A percentile compares a stretch with the other conserved stretches of the same genome.
phyloP scores from a whole-genome alignment of 2,888 invertebrate species.

The Lochmaea capreae region DNA sequence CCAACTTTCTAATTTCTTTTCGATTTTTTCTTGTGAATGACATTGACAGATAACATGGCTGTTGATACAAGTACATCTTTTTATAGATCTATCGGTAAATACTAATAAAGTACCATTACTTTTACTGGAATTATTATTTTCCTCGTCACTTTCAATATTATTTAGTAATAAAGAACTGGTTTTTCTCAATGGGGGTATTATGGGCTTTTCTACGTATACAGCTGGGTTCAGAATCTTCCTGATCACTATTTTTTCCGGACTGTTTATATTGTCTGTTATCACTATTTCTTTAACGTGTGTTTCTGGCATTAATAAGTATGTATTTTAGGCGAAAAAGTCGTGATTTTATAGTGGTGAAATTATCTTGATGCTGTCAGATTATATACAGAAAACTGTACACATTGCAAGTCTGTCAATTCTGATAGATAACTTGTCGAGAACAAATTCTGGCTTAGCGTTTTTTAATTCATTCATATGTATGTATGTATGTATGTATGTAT shows the following conservation, averaged over 20 bases:
- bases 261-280: slow-evolving; percentile 29
- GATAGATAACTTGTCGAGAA: neutral
- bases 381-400: neutral
- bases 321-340: neutral
- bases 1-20: slow-evolving; percentile 30
- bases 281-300: slow-evolving; percentile 18
- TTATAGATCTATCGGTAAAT: slow-evolving; percentile 39
- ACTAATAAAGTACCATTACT: slow-evolving; percentile 26
- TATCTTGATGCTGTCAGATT: slow-evolving; percentile 16
- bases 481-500: too few relatives aligned
- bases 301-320: slow-evolving; percentile 29
- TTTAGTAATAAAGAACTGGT: slow-evolving; percentile 47
- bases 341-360: neutral
- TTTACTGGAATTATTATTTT: slow-evolving; percentile 7
- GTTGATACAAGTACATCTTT: slow-evolving; percentile 55
- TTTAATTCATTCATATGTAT: too few relatives aligned
- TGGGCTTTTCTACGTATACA: slow-evolving; percentile 69
- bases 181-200: slow-evolving; percentile 52
- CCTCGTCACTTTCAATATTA: slow-evolving; percentile 25
- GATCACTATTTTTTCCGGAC: slow-evolving; percentile 43
- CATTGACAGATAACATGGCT: slow-evolving; percentile 52
- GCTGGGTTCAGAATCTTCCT: slow-evolving; percentile 72
- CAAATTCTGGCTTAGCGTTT: too few relatives aligned
- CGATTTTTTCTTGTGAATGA: slow-evolving; percentile 44
- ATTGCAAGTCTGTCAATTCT: neutral